Percentiles rank a stretch among this genome's conserved stretches.
Evolutionary conservation across 2,113 vertebrate species (phyloP).

Genomic region (Fregetta grallaria): DNA sequence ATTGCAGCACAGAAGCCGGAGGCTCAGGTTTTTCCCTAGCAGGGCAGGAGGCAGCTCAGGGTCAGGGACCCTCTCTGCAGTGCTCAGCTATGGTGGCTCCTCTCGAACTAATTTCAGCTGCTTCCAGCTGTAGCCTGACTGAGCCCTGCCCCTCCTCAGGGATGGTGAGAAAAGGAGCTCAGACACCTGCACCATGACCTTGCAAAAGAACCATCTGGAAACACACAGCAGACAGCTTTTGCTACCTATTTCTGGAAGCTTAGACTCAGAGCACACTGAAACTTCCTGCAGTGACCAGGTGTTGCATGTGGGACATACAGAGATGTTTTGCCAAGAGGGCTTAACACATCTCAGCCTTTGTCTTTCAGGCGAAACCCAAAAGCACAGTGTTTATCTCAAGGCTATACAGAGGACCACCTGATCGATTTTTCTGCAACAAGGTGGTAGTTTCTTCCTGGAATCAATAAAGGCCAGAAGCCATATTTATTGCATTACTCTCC

Average conservation of each 20-base stretch:
- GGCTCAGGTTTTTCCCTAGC: not conserved
- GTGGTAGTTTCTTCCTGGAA: rapidly evolving
- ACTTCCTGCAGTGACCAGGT: not conserved
- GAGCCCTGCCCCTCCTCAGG: not conserved
- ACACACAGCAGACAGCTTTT: rapidly evolving
- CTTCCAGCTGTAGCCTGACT: not conserved
- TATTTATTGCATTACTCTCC: slow-evolving; percentile 23
- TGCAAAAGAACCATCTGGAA: not conserved
- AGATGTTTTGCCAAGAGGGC: not conserved
- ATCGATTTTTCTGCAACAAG: rapidly evolving
- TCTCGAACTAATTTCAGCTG: not conserved
- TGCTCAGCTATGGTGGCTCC: not conserved
- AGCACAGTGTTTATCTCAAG: not conserved
- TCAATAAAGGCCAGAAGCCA: not conserved
- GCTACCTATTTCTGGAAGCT: not conserved
- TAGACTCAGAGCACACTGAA: not conserved
- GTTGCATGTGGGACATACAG: rapidly evolving
- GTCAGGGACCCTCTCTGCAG: not conserved
- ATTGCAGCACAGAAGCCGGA: not conserved
- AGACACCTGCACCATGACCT: not conserved
- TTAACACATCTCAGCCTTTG: not conserved
- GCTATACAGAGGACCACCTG: not conserved
- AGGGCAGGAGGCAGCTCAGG: not conserved
- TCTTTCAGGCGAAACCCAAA: not conserved
- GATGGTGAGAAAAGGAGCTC: not conserved